A percentile compares a stretch with the other conserved stretches of the same genome.
These are phyloP conservation scores for Yponomeuta malinellus DNA, from an alignment of 2,888 invertebrate species.

Conservation along the genomic window DNA sequence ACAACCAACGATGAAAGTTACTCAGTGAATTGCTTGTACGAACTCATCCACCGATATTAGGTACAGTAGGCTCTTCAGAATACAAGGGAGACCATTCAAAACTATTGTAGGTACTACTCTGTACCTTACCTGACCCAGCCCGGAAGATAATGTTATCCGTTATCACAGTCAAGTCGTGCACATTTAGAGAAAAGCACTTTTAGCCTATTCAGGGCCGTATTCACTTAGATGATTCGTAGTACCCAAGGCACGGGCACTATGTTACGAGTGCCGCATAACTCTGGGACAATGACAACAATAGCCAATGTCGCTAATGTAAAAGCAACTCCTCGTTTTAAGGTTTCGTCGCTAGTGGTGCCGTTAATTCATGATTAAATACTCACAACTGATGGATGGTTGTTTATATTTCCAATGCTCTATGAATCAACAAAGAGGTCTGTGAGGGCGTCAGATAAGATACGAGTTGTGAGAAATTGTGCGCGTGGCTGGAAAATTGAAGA, in stretches of 20 bases:
- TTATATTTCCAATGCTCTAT: neutral
- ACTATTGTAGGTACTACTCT: too few species aligned
- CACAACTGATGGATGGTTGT: neutral
- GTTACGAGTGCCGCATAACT: neutral
- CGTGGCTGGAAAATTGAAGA: neutral
- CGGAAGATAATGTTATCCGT: too few species aligned
- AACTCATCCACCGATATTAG: too few species aligned
- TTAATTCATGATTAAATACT: neutral
- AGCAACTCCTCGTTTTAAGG: slow-evolving; percentile 5
- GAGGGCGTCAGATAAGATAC: neutral
- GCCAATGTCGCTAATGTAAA: slow-evolving; percentile 7
- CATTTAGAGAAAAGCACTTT: too few species aligned
- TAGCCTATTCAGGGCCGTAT: neutral
- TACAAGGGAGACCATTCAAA: too few species aligned
- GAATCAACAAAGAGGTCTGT: neutral
- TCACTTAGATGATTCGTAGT: neutral
- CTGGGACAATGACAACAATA: slow-evolving; percentile 4
- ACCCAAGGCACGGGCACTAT: neutral
- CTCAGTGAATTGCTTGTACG: neutral
- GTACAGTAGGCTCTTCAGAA: too few species aligned
- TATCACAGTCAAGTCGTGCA: too few species aligned
- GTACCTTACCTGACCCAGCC: too few species aligned
- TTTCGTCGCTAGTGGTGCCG: neutral
- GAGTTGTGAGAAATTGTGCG: slow-evolving; percentile 1
- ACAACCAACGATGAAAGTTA: neutral